These are phyloP conservation scores for Lepidocyrtoides sp. DNA, from an alignment of 2,888 invertebrate species.

Conservation along the genomic window DNA sequence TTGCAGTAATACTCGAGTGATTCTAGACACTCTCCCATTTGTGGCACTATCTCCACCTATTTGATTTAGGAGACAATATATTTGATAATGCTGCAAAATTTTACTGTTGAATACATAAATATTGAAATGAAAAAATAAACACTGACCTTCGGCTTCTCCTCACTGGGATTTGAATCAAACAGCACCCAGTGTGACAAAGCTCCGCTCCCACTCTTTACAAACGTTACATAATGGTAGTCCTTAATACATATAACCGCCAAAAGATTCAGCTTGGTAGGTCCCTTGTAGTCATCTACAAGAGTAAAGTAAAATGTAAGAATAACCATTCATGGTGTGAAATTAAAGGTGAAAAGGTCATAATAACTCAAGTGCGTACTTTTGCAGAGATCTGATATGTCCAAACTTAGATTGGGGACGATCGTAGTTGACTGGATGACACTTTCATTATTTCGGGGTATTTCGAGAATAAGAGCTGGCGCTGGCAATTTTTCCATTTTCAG, in stretches of 20 bases:
- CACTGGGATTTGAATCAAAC: constrained; percentile 93
- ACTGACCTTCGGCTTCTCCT: constrained; percentile 80
- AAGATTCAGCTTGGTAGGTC: constrained; percentile 72
- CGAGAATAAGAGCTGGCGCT: constrained; percentile 78
- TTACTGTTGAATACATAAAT: too few species aligned
- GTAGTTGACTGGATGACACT: constrained; percentile 80
- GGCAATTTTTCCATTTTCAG: constrained; percentile 77
- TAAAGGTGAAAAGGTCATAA: background rate
- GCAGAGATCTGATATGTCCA: constrained; percentile 74
- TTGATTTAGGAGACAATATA: background rate
- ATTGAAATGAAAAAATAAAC: too few species aligned
- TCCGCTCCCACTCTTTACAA: constrained; percentile 96
- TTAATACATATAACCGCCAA: constrained; percentile 81
- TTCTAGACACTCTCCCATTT: constrained; percentile 82
- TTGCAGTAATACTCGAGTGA: constrained; percentile 72
- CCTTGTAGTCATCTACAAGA: constrained; percentile 45
- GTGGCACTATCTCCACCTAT: constrained; percentile 81
- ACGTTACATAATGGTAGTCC: constrained; percentile 95
- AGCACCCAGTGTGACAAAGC: constrained; percentile 98
- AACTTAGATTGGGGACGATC: constrained; percentile 78
- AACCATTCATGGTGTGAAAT: background rate
- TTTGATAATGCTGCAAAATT: too few species aligned
- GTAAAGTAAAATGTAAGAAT: background rate
- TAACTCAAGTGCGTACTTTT: constrained; percentile 45
- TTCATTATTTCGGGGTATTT: constrained; percentile 79